Evolutionary conservation across 2,797 vertebrate genomes (phyloP).

Genomic region (Strix occidentalis): DNA sequence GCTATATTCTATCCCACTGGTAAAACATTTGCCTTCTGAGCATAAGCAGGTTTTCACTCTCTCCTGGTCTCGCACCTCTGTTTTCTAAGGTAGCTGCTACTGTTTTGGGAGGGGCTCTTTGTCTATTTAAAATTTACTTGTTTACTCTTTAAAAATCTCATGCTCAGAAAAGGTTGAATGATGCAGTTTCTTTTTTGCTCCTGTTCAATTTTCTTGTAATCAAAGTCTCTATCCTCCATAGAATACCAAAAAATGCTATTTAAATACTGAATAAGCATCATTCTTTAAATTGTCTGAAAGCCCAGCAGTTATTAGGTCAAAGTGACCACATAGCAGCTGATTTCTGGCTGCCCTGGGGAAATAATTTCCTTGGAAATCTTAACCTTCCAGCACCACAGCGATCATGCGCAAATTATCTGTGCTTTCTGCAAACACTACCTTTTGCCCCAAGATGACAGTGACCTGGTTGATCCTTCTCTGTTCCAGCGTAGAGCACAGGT

Average conservation of each 20-base stretch:
- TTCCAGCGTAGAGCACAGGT: neutral
- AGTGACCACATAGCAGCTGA: neutral
- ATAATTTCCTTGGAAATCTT: neutral
- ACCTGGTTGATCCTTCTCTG: neutral
- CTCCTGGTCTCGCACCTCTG: neutral
- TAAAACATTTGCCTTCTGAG: neutral
- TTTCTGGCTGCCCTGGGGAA: neutral
- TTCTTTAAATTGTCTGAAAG: neutral
- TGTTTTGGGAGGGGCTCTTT: neutral
- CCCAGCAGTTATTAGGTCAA: neutral
- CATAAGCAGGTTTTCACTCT: neutral
- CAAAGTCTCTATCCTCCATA: neutral
- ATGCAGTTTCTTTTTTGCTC: neutral
- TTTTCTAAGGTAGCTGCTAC: neutral
- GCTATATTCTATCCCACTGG: neutral
- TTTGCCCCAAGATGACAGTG: neutral
- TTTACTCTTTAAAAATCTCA: neutral
- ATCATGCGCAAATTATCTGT: neutral
- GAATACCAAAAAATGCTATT: rapidly evolving
- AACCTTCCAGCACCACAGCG: neutral
- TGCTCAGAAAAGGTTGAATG: neutral
- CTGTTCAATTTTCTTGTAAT: neutral
- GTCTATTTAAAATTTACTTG: neutral
- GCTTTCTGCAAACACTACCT: neutral
- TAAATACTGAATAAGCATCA: neutral